Conservation (phyloP, 2,888 invertebrate genomes). For the Lycaena phlaeas region DNA sequence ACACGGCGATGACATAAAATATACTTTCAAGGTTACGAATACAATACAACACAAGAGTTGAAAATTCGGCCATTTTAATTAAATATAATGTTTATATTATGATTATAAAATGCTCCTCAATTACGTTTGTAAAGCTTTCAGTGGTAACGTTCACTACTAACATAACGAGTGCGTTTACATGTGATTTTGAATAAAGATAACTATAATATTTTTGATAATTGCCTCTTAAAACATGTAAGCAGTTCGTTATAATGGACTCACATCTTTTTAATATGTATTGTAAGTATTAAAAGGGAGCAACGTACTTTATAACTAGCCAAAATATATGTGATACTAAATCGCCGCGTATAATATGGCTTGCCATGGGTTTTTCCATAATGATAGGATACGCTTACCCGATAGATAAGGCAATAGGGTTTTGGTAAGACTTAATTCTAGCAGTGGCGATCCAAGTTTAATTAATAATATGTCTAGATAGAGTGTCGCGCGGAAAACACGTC, state of each 20-base stretch:
- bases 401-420: too few species aligned
- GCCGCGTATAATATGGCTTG: too few species aligned
- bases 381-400: too few species aligned
- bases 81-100: background rate
- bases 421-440: too few species aligned
- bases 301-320: background rate
- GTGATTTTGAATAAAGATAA: conserved; percentile 3
- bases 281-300: background rate
- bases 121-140: background rate
- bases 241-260: background rate
- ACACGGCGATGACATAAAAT: too few species aligned
- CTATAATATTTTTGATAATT: background rate
- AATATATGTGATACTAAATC: too few species aligned
- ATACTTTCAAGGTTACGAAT: too few species aligned
- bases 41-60: background rate
- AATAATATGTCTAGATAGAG: too few species aligned
- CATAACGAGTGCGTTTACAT: background rate
- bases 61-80: background rate
- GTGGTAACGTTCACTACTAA: too few species aligned
- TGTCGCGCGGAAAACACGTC: too few species aligned
- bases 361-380: too few species aligned
- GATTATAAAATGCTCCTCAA: background rate
- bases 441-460: too few species aligned
- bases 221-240: conserved; percentile 4
- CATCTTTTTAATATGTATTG: background rate